These are phyloP conservation scores for Melozone crissalis DNA, from an alignment of 2,113 vertebrate species.

Conservation along the genomic window DNA sequence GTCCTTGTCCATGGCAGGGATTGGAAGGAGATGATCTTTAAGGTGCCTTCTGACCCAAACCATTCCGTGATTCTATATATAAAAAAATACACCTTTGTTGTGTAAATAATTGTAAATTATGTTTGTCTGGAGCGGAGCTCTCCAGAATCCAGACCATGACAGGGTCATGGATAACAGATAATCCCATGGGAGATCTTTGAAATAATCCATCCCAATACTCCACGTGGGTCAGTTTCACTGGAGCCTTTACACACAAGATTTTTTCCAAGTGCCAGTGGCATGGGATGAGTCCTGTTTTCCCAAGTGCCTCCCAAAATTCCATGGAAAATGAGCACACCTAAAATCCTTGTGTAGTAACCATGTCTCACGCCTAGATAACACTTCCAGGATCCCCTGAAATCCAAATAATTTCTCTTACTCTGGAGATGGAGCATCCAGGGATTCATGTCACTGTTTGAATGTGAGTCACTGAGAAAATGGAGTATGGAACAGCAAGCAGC, in stretches of 20 bases:
- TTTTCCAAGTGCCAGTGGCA: not conserved
- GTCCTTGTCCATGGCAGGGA: not conserved
- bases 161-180: not conserved
- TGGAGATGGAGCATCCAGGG: not conserved
- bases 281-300: not conserved
- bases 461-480: not conserved
- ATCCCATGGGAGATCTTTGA: not conserved
- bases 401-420: not conserved
- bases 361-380: not conserved
- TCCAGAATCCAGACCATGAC: not conserved
- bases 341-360: not conserved
- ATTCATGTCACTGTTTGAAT: not conserved
- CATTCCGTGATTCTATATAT: not conserved
- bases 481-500: not conserved
- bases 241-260: not conserved
- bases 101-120: not conserved
- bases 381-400: too few relatives aligned
- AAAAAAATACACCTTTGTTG: not conserved
- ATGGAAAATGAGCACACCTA: not conserved
- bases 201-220: not conserved
- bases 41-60: not conserved
- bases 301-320: not conserved
- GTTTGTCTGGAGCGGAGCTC: not conserved
- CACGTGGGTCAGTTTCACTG: fast-evolving
- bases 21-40: not conserved